phyloP scores from a whole-genome alignment of 1,140 invertebrate species.

The Hestina assimilis region DNA sequence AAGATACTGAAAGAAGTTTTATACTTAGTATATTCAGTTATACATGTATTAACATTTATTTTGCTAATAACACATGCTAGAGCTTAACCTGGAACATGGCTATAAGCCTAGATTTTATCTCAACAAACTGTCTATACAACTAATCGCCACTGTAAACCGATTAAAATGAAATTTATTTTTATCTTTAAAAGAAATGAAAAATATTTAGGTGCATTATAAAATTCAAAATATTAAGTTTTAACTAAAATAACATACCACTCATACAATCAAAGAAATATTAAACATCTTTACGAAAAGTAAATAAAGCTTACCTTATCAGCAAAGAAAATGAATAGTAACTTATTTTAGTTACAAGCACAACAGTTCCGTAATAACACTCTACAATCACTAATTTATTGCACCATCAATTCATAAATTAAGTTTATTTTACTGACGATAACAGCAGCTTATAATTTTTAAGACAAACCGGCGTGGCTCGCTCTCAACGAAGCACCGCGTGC shows the following conservation, averaged over 20 bases:
- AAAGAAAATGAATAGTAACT: conserved; percentile 6
- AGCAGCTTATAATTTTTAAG: conserved; percentile 55
- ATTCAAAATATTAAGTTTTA: too few species aligned
- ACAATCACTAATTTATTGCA: conserved; percentile 26
- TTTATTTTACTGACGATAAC: conserved; percentile 47
- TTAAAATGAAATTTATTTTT: background rate
- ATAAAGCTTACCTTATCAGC: conserved; percentile 28
- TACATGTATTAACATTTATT: conserved; percentile 22
- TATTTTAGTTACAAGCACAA: conserved; percentile 12
- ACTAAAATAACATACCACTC: too few species aligned
- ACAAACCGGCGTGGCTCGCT: conserved; percentile 62
- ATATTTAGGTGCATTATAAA: too few species aligned
- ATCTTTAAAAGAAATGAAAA: background rate
- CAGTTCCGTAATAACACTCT: conserved; percentile 16
- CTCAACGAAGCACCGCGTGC: conserved; percentile 68
- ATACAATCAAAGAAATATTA: too few species aligned
- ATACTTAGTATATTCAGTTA: conserved; percentile 23
- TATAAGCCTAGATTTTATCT: conserved; percentile 39
- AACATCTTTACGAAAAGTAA: conserved; percentile 7
- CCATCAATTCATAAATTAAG: conserved; percentile 17
- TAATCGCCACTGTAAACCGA: background rate
- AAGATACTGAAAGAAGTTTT: conserved; percentile 1
- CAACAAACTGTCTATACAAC: conserved; percentile 15
- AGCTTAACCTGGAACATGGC: conserved; percentile 35
- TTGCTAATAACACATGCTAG: conserved; percentile 23